Evolutionary conservation across 2,113 vertebrate genomes (phyloP).

Genomic region (Atrichornis clamosus): DNA sequence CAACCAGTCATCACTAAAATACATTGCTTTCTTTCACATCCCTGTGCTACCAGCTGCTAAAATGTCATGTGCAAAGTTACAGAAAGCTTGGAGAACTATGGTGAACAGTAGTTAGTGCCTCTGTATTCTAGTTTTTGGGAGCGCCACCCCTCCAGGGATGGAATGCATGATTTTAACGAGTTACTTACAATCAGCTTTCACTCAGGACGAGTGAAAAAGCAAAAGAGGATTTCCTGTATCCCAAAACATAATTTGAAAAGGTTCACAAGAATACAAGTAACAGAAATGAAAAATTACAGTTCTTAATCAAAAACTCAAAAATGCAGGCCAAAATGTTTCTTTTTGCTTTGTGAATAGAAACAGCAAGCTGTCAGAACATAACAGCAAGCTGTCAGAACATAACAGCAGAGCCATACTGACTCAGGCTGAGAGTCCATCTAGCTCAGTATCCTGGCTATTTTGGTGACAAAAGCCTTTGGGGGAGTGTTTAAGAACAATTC

Average conservation of each 20-base stretch:
- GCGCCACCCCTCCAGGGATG: not conserved
- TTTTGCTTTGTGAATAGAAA: not conserved
- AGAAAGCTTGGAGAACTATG: not conserved
- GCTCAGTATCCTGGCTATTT: not conserved
- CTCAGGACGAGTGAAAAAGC: not conserved
- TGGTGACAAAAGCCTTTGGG: not conserved
- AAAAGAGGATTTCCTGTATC: not conserved
- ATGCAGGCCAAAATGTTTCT: not conserved
- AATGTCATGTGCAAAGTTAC: not conserved
- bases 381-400: not conserved
- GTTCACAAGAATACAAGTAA: not conserved
- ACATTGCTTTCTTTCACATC: not conserved
- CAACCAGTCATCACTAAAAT: not conserved
- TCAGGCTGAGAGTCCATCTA: not conserved
- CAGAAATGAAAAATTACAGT: fast-evolving
- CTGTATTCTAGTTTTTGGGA: not conserved
- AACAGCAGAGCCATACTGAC: not conserved
- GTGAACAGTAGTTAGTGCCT: not conserved
- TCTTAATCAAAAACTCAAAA: not conserved
- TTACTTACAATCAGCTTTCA: not conserved
- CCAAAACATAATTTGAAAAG: not conserved
- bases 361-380: not conserved
- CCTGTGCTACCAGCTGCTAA: not conserved
- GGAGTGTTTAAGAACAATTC: not conserved
- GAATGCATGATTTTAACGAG: fast-evolving